Base-by-base conservation (phyloP, 2,888 invertebrate species). In the Matsumyia berberina region DNA sequence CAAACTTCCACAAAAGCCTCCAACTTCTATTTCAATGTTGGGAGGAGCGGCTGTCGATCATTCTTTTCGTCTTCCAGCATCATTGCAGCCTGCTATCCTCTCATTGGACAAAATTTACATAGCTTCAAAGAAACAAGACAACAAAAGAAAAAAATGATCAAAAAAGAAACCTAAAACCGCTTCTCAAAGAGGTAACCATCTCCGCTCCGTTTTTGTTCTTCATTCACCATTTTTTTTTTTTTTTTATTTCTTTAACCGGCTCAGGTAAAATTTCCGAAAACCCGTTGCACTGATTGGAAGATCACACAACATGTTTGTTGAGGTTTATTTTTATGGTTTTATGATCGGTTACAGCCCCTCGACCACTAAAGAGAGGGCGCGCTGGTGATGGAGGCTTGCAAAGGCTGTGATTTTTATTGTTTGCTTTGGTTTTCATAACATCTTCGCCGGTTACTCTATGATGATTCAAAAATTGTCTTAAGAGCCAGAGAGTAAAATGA, bases 271-370 rank as follows among this genome's bases (percentile, higher is more conserved):
- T 80, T 8, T 19, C 17, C 8, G 8, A 55, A 67, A 70, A 62
- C 17, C 51, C 64, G 5, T 31, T 76, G 67, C 62, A 58, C 57
- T 85, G 85, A 85, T 85, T 85, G 85, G 85, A 80, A 80, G 85
- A 85, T 74, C 83, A 58, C 29, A n/a, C 35, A 58, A 49, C 78
- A 64, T 57, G 29, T 74, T 62, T 46, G 33, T 60, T 70, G 42
- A 67, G 62, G 73, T 83, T 85, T 85, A 39, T 80, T 85, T 85
- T 55, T 70, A 64, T 79, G 12, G 46, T 44, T 74, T 66, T 70
- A 85, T 35, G 79, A 85, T 79, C 73, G 51, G 62, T 70, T 58
- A 39, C 80, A 64, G 53, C 70, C 85, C 85, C 74, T 64, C 31
- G 64, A 55, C 55, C 73, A 12, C 15, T 19, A 53, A 83, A 83